Base-by-base conservation (phyloP, 2,113 vertebrate genomes). In the Podocnemis expansa region DNA sequence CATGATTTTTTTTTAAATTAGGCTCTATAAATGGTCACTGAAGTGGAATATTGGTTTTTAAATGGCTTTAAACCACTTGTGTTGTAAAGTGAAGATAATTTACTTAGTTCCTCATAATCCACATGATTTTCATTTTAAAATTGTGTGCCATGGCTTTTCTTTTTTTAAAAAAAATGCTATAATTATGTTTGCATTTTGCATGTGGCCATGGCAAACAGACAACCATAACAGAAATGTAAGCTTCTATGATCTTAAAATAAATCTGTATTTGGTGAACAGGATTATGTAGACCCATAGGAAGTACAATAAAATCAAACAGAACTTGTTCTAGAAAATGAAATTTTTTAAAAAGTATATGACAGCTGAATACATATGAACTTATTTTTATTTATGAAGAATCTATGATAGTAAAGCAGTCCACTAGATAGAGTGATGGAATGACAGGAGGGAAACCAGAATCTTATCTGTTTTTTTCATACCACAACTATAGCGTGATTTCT, bases 211-310 rank as follows among this genome's bases (percentile, higher is more conserved):
- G 6, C 58, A 80, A 87, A 91, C 89, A 73, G 43, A 14, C 1
- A 8, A 3, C 27, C 21, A 58, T 55, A 54, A 82, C 8, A 22
- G 25, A 34, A 82, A 82, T 54, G 80, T 7, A 89, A 88, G 17
- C n/a, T 2, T 10, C 31, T 38, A 41, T 8, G 5, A 70, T 2
- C 55, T 95, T 75, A 49, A 67, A 16, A 24, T 2, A 6, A 29
- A 27, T 80, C 51, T 52, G 2, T 63, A 19, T 63, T 75, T 63
- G 29, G 85, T 87, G 13, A 25, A 8, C 19, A 82, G 41, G 56
- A 83, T 78, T 78, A 52, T 78, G 90, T 87, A 63, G 89, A 78
- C 5, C 85, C 12, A 41, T 13, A 67, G 85, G 60, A 94, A 85
- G 83, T 78, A 41, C 1, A 3, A 63, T 27, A 84, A 2, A 38